Evolutionary conservation across 2,888 invertebrate species (phyloP).

Genomic region (Ligdia adustata): DNA sequence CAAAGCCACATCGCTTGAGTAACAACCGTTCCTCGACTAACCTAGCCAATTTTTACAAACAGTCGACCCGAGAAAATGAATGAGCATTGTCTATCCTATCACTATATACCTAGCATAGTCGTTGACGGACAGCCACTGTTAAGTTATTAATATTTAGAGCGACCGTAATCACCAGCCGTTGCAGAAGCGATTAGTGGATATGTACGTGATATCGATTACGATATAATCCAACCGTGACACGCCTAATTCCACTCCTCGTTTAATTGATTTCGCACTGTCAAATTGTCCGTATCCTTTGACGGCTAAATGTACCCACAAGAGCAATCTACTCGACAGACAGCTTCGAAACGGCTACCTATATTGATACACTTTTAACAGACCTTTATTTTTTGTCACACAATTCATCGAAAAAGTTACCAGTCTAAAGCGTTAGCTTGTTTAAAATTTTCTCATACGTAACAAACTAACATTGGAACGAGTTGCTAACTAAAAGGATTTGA

Average conservation of each 20-base stretch:
- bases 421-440: conserved; percentile 16
- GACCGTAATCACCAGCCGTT: conserved; percentile 9
- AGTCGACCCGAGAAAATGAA: too few species aligned
- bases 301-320: conserved; percentile 36
- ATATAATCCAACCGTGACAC: conserved; percentile 37
- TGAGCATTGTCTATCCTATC: too few species aligned
- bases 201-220: conserved; percentile 25
- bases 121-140: conserved; percentile 7
- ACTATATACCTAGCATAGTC: conserved; percentile 4
- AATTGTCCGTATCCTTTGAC: conserved; percentile 44
- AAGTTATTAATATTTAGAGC: conserved; percentile 25
- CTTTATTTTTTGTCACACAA: conserved; percentile 32
- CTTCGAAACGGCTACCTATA: conserved; percentile 36
- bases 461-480: neutral
- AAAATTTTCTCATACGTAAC: conserved; percentile 18
- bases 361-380: conserved; percentile 42
- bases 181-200: conserved; percentile 13
- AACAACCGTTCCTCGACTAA: too few species aligned
- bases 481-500: too few species aligned
- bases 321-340: conserved; percentile 40
- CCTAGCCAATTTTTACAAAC: too few species aligned
- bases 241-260: conserved; percentile 40
- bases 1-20: too few species aligned
- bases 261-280: conserved; percentile 49
- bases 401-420: conserved; percentile 27